A percentile compares a stretch with the other conserved stretches of the same genome.
Conservation (phyloP, 1,140 invertebrate genomes). For the Philopotamus ludificatus region DNA sequence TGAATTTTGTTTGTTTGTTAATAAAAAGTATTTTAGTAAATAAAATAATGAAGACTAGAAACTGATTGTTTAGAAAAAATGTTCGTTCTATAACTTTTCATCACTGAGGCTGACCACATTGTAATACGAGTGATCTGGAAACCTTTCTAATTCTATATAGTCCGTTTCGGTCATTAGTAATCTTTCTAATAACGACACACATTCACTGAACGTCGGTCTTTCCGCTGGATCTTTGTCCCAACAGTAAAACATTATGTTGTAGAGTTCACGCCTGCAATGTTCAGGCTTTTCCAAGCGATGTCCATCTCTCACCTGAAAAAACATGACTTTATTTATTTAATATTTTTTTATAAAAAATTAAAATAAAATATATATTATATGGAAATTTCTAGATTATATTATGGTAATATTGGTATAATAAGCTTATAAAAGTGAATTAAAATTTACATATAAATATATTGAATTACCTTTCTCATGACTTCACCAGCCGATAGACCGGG, state of each 20-base stretch:
- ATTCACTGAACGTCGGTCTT: slow-evolving; percentile 76
- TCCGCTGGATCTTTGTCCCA: slow-evolving; percentile 81
- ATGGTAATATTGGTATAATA: too few relatives aligned
- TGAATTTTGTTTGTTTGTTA: background rate
- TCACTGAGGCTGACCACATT: slow-evolving; percentile 84
- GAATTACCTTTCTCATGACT: slow-evolving; percentile 71
- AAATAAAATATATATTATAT: background rate
- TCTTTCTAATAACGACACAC: slow-evolving; percentile 75
- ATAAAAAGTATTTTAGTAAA: background rate
- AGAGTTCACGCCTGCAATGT: slow-evolving; percentile 83
- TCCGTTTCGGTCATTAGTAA: slow-evolving; percentile 85
- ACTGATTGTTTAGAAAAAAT: background rate
- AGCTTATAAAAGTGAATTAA: too few relatives aligned
- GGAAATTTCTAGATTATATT: background rate
- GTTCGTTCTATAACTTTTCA: slow-evolving; percentile 68
- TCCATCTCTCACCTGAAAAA: slow-evolving; percentile 72
- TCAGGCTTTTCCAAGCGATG: slow-evolving; percentile 85
- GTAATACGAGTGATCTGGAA: slow-evolving; percentile 93
- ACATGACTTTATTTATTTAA: slow-evolving; percentile 3
- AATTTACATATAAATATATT: too few relatives aligned
- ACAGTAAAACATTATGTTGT: slow-evolving; percentile 93
- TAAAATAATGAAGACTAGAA: slow-evolving; percentile 21
- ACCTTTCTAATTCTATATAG: slow-evolving; percentile 88
- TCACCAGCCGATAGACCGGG: slow-evolving; percentile 82
- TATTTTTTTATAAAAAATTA: background rate